A percentile compares a stretch with the other conserved stretches of the same genome.
Conservation (phyloP, 2,888 invertebrate genomes). For the Meloe dianella region DNA sequence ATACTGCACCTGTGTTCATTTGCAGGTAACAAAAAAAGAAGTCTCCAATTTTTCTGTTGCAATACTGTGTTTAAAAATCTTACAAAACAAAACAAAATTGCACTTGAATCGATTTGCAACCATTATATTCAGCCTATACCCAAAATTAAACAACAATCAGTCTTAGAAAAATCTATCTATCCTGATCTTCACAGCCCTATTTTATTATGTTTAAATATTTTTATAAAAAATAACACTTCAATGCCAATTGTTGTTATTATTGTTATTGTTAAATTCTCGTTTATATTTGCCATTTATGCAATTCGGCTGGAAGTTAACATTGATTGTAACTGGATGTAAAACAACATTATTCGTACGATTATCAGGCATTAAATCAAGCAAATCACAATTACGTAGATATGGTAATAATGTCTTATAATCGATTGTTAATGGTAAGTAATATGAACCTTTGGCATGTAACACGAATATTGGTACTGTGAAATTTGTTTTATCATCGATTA, state of each 20-base stretch:
- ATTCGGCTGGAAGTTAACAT: slow-evolving; percentile 74
- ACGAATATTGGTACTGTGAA: slow-evolving; percentile 86
- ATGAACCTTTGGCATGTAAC: slow-evolving; percentile 84
- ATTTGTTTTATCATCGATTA: slow-evolving; percentile 46
- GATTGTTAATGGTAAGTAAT: slow-evolving; percentile 85
- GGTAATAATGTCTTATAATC: slow-evolving; percentile 77
- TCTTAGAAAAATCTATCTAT: slow-evolving; percentile 46
- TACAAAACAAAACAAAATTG: slow-evolving; percentile 9
- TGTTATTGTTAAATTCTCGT: slow-evolving; percentile 37
- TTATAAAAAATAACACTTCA: slow-evolving; percentile 16
- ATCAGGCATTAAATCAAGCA: slow-evolving; percentile 63
- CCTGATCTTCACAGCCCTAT: slow-evolving; percentile 53
- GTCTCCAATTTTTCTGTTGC: background rate
- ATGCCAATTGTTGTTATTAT: slow-evolving; percentile 33
- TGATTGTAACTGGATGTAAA: slow-evolving; percentile 87
- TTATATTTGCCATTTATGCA: slow-evolving; percentile 41
- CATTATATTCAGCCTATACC: background rate
- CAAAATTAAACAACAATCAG: slow-evolving; percentile 39
- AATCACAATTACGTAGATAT: slow-evolving; percentile 68
- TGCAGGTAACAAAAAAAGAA: background rate
- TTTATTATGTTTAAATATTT: slow-evolving; percentile 21
- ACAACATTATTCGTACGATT: slow-evolving; percentile 65
- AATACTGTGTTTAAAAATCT: background rate
- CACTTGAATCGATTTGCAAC: slow-evolving; percentile 12
- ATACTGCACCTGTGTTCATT: slow-evolving; percentile 13